These are phyloP conservation scores for Ephialtes manifestator DNA, from an alignment of 2,888 invertebrate genomes.

Conservation along the genomic window DNA sequence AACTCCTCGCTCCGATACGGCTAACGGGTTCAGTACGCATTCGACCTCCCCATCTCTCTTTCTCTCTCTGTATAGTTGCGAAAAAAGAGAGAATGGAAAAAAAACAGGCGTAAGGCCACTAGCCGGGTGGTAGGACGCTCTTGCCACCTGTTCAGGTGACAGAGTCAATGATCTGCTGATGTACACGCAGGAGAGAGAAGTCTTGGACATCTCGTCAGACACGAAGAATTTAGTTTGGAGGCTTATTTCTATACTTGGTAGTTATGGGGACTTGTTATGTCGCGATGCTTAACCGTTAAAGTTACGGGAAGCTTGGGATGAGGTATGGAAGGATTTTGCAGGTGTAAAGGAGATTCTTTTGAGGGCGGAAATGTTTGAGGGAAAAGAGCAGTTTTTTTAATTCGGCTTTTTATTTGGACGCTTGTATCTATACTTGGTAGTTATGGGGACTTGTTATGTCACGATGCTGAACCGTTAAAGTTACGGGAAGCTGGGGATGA, in stretches of 20 bases:
- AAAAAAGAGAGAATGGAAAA: conserved; percentile 24
- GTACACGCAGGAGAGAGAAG: conserved; percentile 23
- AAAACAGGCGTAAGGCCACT: conserved; percentile 31
- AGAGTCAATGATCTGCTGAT: conserved; percentile 58
- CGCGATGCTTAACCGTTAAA: conserved; percentile 45
- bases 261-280: conserved; percentile 52
- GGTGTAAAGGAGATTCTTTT: no score
- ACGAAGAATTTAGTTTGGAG: conserved; percentile 47
- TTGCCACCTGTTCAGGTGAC: conserved; percentile 61
- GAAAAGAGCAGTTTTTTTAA: no score
- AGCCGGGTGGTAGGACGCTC: conserved; percentile 45
- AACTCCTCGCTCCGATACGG: conserved; percentile 75
- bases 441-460: conserved; percentile 53
- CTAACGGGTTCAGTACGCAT: conserved; percentile 78
- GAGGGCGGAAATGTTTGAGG: no score
- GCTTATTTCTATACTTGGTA: conserved; percentile 54
- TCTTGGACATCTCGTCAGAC: conserved; percentile 52
- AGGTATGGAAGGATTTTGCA: background rate
- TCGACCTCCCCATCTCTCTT: conserved; percentile 44
- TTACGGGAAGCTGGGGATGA: conserved; percentile 20
- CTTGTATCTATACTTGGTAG: conserved; percentile 53
- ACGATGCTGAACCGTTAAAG: conserved; percentile 45
- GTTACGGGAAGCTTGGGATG: conserved; percentile 23
- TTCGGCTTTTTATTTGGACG: no score
- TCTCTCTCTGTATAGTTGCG: background rate